Evolutionary conservation across 2,797 vertebrate species (phyloP), one percentile per base, ranked within the genome.

Genomic region (Micromesistius poutassou): DNA sequence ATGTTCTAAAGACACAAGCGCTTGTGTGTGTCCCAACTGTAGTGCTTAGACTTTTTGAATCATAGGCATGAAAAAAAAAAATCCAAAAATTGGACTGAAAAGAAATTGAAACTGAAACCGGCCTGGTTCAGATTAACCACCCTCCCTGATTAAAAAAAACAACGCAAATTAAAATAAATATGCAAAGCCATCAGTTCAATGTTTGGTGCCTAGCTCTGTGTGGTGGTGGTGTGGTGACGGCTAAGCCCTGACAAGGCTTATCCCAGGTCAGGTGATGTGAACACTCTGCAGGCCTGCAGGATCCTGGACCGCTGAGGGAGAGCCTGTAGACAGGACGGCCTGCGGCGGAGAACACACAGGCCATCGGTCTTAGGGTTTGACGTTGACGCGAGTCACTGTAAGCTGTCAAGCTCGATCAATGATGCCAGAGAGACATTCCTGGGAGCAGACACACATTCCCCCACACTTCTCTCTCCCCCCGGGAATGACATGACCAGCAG

Each of bases 371-470:
- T 50, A 66, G 81, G 85, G 88, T 85, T 75, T 80, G 80, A 88
- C 83, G 82, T 85, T 87, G 85, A 81, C 31, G 0, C 50, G 75
- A 85, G 87, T 85, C 83, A 84, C 87, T 81, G 85, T 85, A 83
- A 80, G 82, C 80, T 83, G 83, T 88, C 86, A 81, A 78, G 50
- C 80, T 73, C 25, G 68, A 75, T 81, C 79, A 33, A 79, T 71
- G 74, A 74, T 3, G 12, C 83, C 80, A 80, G 85, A 83, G 84
- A 22, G n/a, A 79, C 79, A 78, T 82, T 78, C 77, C 80, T 2
- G 0, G 79, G 84, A 80, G 81, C 86, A 86, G 82, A 84, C 76
- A 76, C 25, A 0, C 87, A 87, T 91, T 90, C 90, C 86, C 42
- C 33, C 5, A 14, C 1, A 68, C 77, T 86, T 80, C 19, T 50